Percentiles rank a stretch among this genome's conserved stretches.
Evolutionary conservation across 2,113 vertebrate genomes (phyloP).

Genomic region (Callionymus lyra): DNA sequence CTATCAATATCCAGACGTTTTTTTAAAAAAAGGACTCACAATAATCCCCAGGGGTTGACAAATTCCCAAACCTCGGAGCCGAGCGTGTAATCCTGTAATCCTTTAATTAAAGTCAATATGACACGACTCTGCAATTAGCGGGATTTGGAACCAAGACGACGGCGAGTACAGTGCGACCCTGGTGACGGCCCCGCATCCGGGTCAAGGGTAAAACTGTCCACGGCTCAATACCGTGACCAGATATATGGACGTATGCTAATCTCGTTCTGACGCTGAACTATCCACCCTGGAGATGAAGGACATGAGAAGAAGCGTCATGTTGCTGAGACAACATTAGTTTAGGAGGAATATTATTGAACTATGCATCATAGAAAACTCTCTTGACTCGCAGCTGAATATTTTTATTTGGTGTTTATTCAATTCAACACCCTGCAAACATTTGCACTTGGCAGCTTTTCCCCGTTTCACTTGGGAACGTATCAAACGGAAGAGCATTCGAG

Average conservation of each 20-base stretch:
- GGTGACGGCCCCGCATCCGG: neutral
- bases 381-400: too few species aligned
- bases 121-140: conserved; percentile 19
- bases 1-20: conserved; percentile 18
- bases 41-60: conserved; percentile 4
- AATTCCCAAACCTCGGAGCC: conserved; percentile 6
- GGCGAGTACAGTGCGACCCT: neutral
- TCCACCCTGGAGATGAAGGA: neutral
- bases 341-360: too few species aligned
- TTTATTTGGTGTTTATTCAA: too few species aligned
- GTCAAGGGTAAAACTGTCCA: conserved; percentile 7
- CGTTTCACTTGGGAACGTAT: too few species aligned
- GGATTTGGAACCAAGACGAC: conserved; percentile 6
- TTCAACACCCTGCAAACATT: conserved; percentile 3
- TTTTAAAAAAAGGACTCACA: conserved; percentile 19
- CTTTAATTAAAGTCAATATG: conserved; percentile 54
- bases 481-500: too few species aligned
- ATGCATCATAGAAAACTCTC: too few species aligned
- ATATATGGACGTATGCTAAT: conserved; percentile 1
- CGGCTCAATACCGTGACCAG: conserved; percentile 6
- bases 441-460: conserved; percentile 3
- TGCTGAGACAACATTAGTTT: too few species aligned
- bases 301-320: too few species aligned
- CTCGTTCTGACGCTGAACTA: conserved; percentile 2
- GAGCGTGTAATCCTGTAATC: conserved; percentile 50